Conservation (phyloP, 2,888 invertebrate genomes). For the Teleogryllus oceanicus region DNA sequence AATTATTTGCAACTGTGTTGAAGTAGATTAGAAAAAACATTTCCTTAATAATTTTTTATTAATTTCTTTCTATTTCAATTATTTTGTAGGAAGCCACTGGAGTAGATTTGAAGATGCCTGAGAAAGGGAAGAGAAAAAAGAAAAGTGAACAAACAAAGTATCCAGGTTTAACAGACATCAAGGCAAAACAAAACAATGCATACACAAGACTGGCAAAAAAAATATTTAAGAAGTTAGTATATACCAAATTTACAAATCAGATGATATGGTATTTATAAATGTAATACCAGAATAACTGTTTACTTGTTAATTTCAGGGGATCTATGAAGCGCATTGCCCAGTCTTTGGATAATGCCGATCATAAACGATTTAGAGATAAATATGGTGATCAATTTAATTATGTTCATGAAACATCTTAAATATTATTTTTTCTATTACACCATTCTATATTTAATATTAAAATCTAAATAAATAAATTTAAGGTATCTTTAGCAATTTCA, state of each 20-base stretch:
- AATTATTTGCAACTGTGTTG: too few species aligned
- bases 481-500: too few species aligned
- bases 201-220: conserved; percentile 50
- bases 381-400: conserved; percentile 55
- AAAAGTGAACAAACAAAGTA: conserved; percentile 40
- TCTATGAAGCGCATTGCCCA: conserved; percentile 50
- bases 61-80: too few species aligned
- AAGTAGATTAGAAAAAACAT: too few species aligned
- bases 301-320: conserved; percentile 43
- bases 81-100: conserved; percentile 50
- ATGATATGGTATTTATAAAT: background rate
- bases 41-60: too few species aligned
- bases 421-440: background rate
- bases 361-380: conserved; percentile 49
- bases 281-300: background rate
- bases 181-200: conserved; percentile 46
- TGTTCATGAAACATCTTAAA: conserved; percentile 38
- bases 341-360: conserved; percentile 48
- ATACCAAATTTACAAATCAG: background rate
- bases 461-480: too few species aligned
- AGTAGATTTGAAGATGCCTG: conserved; percentile 50
- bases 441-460: too few species aligned
- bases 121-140: conserved; percentile 42
- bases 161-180: conserved; percentile 51
- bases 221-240: conserved; percentile 50